phyloP scores from a whole-genome alignment of 2,888 invertebrate species.

The Drosophila aldrichi region DNA sequence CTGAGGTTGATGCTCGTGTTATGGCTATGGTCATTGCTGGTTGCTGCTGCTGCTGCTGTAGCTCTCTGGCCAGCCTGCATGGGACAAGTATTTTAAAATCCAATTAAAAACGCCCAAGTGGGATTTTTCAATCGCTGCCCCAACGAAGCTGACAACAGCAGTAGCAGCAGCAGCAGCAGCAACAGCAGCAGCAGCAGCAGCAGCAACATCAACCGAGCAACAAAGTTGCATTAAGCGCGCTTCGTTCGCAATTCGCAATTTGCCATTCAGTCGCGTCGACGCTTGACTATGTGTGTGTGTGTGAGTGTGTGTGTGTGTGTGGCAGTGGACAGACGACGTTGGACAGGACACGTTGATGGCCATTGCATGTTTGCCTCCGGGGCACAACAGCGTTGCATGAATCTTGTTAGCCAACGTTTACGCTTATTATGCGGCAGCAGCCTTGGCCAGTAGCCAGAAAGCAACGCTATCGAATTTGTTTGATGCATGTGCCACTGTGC shows the following conservation, averaged over 20 bases:
- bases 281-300: conserved; percentile 7
- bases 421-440: conserved; percentile 79
- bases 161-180: conserved; percentile 61
- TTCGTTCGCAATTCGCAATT: conserved; percentile 58
- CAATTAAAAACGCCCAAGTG: conserved; percentile 85
- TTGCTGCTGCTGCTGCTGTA: conserved; percentile 26
- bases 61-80: conserved; percentile 57
- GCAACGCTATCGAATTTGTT: conserved; percentile 80
- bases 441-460: conserved; percentile 58
- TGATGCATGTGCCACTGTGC: conserved; percentile 67
- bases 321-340: conserved; percentile 31
- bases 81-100: conserved; percentile 85
- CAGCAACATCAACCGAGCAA: conserved; percentile 55
- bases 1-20: conserved; percentile 52
- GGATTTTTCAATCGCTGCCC: conserved; percentile 82
- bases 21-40: conserved; percentile 55
- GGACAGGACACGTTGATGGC: conserved; percentile 69
- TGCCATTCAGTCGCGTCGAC: conserved; percentile 60
- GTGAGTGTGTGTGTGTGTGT: conserved; percentile 22
- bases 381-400: conserved; percentile 80
- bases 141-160: conserved; percentile 40
- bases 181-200: conserved; percentile 62
- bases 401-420: conserved; percentile 83
- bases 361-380: conserved; percentile 80
- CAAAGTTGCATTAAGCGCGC: conserved; percentile 79